Base-by-base conservation (phyloP, 2,797 vertebrate genomes). In the Saxicola maurus region DNA sequence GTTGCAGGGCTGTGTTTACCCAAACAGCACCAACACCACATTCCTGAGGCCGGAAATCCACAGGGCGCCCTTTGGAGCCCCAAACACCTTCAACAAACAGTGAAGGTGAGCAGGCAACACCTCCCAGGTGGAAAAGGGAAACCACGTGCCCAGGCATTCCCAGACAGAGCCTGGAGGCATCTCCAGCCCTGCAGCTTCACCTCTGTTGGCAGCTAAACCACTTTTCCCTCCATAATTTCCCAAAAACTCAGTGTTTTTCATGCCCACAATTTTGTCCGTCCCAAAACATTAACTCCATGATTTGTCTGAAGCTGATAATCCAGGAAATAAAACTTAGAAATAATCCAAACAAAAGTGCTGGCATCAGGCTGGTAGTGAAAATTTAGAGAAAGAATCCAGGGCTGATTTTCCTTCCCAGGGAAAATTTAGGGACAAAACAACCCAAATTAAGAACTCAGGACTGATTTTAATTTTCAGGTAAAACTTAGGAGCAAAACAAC, bases 221-320 rank as follows among this genome's bases (percentile, higher is more conserved):
- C 8, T 43, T 13, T 51, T 42, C 13, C 60, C 20, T 30, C 3
- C 13, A 0, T 3, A 3, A 46, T 59, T 60, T 24, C 60, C 23
- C 42, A 30, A 59, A 67, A 74, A 0, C 1, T 31, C 16, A 4
- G 2, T 4, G 7, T 38, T 61, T 49, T 30, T 25, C 3, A 0
- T 0, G 23, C 6, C 83, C n/a, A 14, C 0, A 0, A 13, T 45
- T 60, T 4, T 2, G 2, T 43, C 61, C 7, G 17, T 42, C 37
- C 42, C 27, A 30, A 40, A 48, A 19, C 3, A 1, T 33, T n/a
- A 68, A 31, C 27, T 33, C 68, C 0, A 0, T 2, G 3, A 24
- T 76, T 55, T 25, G n/a, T 43, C 48, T n/a, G n/a, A 25, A 45
- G 35, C 4, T n/a, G 46, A 9, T 12, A 65, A 57, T 15, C 25